Evolutionary conservation across 92 coral and sea anemone species (phyloP), one percentile per base, ranked within the genome.

Genomic region (Desmophyllum pertusum): DNA sequence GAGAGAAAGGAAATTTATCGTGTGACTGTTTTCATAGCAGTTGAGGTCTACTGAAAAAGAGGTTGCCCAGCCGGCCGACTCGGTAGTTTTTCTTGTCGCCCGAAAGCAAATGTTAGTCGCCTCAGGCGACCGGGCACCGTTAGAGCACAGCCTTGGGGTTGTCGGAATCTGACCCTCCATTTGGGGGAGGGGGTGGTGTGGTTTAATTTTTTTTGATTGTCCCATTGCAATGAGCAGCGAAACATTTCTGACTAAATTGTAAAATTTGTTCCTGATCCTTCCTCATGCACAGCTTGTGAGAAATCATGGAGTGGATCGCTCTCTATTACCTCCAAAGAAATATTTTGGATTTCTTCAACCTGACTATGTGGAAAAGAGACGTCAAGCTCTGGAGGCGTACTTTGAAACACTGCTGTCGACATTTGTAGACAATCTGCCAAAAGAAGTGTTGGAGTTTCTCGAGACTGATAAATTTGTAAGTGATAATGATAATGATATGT

Each of bases 391-490:
- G 61, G 98, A 96, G 77, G 79, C 79, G 0, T 96, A 96, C 77
- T 73, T 96, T 31, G 90, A 92, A 83, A 67, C 50, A 17, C 76
- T 96, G 19, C 62, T 91, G 74, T 69, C 80, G 21, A 88, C 37
- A n/a, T 94, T 96, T 83, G 90, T 74, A 4, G 95, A 94, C 18
- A 83, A 84, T 3, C 81, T 96, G 37, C 99, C 99, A 7, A 80
- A 79, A 33, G 89, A 79, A 75, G 81, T 94, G 43, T 86, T 92
- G 81, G 61, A 84, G 51, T 96, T 96, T 75, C 88, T 96, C 62
- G 94, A 96, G 73, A 91, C 87, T 52, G 81, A 94, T 40, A 89
- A 87, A 87, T 94, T 94, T 92, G 99, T 96, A 79, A 92, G 98
- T 90, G 75, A 23, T 6, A 23, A 10, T 14, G 64, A 35, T 18